Evolutionary conservation across 2,113 vertebrate species (phyloP).

Genomic region (Hypomesus transpacificus): DNA sequence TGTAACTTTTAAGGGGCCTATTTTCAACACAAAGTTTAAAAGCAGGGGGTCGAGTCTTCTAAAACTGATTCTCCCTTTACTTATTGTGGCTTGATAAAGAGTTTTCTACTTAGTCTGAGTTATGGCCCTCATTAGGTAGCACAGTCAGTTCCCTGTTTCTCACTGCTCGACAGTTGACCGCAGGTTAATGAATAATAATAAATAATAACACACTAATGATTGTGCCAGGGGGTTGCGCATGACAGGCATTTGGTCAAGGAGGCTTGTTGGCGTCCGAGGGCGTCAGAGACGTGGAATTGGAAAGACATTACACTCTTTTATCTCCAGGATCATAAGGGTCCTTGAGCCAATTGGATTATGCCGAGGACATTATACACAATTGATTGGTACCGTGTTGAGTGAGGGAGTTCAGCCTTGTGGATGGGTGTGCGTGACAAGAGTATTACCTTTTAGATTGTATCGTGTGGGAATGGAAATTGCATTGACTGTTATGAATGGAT

Average conservation of each 20-base stretch:
- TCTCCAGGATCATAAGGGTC: conserved; percentile 54
- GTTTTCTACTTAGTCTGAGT: conserved; percentile 46
- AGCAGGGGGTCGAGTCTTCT: neutral
- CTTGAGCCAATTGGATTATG: conserved; percentile 61
- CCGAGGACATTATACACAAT: conserved; percentile 43
- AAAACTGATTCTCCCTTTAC: conserved; percentile 33
- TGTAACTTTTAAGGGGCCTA: too few species aligned
- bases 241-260: conserved; percentile 46
- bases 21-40: neutral
- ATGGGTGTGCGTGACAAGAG: conserved; percentile 41
- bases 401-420: conserved; percentile 41
- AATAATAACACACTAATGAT: conserved; percentile 57
- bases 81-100: conserved; percentile 31
- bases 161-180: conserved; percentile 29
- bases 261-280: conserved; percentile 36
- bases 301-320: conserved; percentile 52
- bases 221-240: conserved; percentile 36
- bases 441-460: conserved; percentile 31
- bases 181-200: conserved; percentile 63
- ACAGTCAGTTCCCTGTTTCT: conserved; percentile 44
- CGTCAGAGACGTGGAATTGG: conserved; percentile 15
- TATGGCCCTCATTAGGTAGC: conserved; percentile 46
- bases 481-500: conserved; percentile 31
- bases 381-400: conserved; percentile 46
- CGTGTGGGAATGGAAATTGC: conserved; percentile 21